These are phyloP conservation scores for Tipula lateralis DNA, from an alignment of 2,888 invertebrate species.

Conservation along the genomic window DNA sequence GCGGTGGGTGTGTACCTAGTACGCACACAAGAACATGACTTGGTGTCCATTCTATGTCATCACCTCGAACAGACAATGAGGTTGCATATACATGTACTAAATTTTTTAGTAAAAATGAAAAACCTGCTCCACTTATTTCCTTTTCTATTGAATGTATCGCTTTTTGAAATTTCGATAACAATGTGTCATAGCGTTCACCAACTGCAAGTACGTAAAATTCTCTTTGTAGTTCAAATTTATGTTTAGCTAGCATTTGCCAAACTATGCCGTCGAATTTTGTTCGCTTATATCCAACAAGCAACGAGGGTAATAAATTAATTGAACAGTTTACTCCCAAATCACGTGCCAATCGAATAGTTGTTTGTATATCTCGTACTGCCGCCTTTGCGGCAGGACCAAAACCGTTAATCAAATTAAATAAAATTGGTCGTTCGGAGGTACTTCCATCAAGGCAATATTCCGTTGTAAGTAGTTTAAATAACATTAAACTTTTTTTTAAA, in stretches of 20 bases:
- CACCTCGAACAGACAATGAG: conserved; percentile 48
- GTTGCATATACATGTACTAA: conserved; percentile 49
- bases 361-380: conserved; percentile 64
- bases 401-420: conserved; percentile 57
- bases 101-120: conserved; percentile 73
- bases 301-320: conserved; percentile 43
- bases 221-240: not conserved
- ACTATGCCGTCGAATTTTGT: conserved; percentile 51
- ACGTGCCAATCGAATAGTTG: conserved; percentile 59
- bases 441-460: not conserved
- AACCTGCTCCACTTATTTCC: conserved; percentile 58
- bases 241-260: conserved; percentile 47
- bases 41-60: conserved; percentile 48
- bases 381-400: conserved; percentile 60
- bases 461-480: not conserved
- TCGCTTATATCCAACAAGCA: conserved; percentile 52
- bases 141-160: conserved; percentile 38
- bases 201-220: conserved; percentile 64
- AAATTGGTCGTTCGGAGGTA: not conserved
- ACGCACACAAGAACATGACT: conserved; percentile 61
- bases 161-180: conserved; percentile 63
- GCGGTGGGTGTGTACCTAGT: conserved; percentile 51
- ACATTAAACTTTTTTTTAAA: not conserved
- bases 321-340: conserved; percentile 63
- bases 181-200: conserved; percentile 79